Percentiles rank a stretch among this genome's conserved stretches.
These are phyloP conservation scores for Syngnathus acus DNA, from an alignment of 2,797 vertebrate species.

Conservation along the genomic window DNA sequence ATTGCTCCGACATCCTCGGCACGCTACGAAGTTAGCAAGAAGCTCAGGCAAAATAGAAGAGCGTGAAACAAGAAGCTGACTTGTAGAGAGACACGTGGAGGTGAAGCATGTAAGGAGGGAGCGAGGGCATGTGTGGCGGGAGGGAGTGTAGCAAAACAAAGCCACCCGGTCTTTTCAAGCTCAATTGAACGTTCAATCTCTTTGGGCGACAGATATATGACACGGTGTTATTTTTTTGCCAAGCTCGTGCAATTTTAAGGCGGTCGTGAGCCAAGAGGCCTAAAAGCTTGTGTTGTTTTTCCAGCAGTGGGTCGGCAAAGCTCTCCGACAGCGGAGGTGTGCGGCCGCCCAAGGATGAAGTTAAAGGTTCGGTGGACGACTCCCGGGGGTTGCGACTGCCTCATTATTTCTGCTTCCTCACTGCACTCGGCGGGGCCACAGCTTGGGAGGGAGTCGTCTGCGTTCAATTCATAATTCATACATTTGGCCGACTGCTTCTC, in stretches of 20 bases:
- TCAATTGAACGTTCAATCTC: constrained; percentile 43
- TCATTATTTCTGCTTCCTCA: constrained; percentile 14
- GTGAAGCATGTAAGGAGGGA: constrained; percentile 8
- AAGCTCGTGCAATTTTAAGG: constrained; percentile 9
- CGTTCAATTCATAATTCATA: constrained; percentile 37
- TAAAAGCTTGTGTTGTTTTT: constrained; percentile 48
- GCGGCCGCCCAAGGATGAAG: constrained; percentile 26
- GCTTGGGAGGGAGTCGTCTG: constrained; percentile 25
- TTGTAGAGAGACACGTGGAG: constrained; percentile 13
- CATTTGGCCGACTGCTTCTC: constrained; percentile 15
- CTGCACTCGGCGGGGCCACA: constrained; percentile 3
- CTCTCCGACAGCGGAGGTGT: constrained; percentile 35
- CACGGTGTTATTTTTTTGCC: constrained; percentile 37
- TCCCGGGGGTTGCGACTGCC: constrained; percentile 14
- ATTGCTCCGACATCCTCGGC: constrained; percentile 14
- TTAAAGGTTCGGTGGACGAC: constrained; percentile 30
- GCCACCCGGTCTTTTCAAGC: constrained; percentile 26
- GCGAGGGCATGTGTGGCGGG: constrained; percentile 22
- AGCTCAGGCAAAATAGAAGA: constrained; percentile 5
- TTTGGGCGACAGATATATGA: constrained; percentile 38
- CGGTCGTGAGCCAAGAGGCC: constrained; percentile 25
- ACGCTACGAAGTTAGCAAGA: constrained; percentile 5
- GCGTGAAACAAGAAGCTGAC: constrained; percentile 7
- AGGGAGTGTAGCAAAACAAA: constrained; percentile 41
- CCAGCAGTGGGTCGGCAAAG: constrained; percentile 41